Percentiles rank a stretch among this genome's conserved stretches.
These are phyloP conservation scores for Grapholita molesta DNA, from an alignment of 1,140 invertebrate genomes.

Conservation along the genomic window DNA sequence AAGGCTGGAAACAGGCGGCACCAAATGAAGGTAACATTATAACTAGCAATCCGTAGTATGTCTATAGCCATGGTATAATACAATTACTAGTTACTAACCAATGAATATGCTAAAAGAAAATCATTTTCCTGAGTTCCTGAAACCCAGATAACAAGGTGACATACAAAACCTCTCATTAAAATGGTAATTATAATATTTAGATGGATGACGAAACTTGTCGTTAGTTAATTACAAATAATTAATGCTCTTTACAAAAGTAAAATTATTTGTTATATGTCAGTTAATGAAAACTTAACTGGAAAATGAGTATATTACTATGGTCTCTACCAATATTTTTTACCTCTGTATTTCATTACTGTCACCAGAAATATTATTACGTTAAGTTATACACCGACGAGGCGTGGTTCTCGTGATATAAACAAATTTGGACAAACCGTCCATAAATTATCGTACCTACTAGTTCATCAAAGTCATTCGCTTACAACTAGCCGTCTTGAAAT, in stretches of 20 bases:
- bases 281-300: too few relatives aligned
- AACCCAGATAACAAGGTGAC: background rate
- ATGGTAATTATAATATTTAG: background rate
- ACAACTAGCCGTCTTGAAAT: background rate
- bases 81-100: background rate
- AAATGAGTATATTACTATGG: too few relatives aligned
- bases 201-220: background rate
- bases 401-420: constrained; percentile 8
- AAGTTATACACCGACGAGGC: background rate
- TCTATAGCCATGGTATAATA: background rate
- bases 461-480: background rate
- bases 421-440: background rate
- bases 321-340: background rate
- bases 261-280: too few relatives aligned
- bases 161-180: background rate
- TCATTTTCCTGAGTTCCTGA: background rate
- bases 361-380: background rate
- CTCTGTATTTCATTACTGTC: background rate
- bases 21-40: background rate
- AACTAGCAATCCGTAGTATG: background rate
- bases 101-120: too few relatives aligned
- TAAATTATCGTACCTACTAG: background rate
- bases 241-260: too few relatives aligned
- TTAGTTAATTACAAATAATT: too few relatives aligned
- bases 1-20: background rate